Evolutionary conservation across 2,113 vertebrate species (phyloP).

Genomic region (Ictalurus furcatus): DNA sequence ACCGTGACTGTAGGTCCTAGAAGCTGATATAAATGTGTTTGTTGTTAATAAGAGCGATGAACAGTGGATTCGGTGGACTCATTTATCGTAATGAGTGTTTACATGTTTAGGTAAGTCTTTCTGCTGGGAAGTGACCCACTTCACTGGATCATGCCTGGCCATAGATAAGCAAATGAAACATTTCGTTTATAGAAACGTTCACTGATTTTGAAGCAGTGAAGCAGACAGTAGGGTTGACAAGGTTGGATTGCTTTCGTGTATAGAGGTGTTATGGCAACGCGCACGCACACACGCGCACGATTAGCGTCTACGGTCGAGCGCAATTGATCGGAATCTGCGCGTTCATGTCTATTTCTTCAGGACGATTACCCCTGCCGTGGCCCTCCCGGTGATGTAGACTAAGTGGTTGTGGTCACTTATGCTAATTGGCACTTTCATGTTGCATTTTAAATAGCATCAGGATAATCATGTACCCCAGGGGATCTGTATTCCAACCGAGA

Average conservation of each 20-base stretch:
- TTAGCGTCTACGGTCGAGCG: conserved; percentile 25
- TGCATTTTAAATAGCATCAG: conserved; percentile 12
- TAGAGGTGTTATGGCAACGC: not conserved
- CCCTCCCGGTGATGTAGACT: conserved; percentile 30
- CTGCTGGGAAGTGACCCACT: not conserved
- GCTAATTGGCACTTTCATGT: conserved; percentile 27
- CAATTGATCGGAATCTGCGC: conserved; percentile 30
- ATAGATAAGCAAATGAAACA: not conserved
- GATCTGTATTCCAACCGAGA: not conserved
- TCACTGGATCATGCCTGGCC: not conserved
- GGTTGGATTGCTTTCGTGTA: conserved; percentile 8
- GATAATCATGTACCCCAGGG: not conserved
- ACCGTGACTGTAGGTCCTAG: not conserved
- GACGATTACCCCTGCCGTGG: conserved; percentile 41
- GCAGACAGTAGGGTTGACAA: not conserved
- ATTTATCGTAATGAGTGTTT: not conserved
- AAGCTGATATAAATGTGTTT: not conserved
- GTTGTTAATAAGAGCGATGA: not conserved
- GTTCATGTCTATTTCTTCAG: conserved; percentile 36
- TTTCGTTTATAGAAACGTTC: not conserved
- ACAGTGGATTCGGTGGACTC: not conserved
- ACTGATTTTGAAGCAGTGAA: not conserved
- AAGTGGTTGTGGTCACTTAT: conserved; percentile 30
- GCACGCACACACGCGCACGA: not conserved
- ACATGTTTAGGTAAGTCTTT: not conserved